Conservation (phyloP, 2,888 invertebrate genomes). For the Acrobasis consociella region DNA sequence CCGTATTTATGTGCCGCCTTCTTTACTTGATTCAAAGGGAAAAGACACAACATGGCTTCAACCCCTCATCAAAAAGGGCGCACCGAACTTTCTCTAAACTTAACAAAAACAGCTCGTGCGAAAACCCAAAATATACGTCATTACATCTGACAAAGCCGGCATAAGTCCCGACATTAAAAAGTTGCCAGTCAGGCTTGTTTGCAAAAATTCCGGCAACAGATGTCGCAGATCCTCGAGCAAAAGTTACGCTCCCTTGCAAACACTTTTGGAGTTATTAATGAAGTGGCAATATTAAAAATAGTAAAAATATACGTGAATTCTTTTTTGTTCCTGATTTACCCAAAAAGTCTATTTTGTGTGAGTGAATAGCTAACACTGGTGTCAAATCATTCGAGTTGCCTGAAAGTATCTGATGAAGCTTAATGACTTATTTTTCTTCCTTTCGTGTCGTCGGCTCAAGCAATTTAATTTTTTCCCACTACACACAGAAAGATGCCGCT, state of each 20-base stretch:
- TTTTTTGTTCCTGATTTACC: neutral
- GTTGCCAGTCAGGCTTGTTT: conserved; percentile 10
- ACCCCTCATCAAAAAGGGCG: neutral
- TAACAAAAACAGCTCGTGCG: neutral
- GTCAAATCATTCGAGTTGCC: too few relatives aligned
- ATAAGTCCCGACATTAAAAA: conserved; percentile 16
- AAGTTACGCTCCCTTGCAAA: conserved; percentile 16
- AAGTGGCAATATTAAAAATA: neutral
- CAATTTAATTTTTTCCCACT: too few relatives aligned
- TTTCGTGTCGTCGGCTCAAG: too few relatives aligned
- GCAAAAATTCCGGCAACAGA: conserved; percentile 10
- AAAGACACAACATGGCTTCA: neutral
- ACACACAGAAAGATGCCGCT: too few relatives aligned
- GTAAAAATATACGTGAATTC: neutral
- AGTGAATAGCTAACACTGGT: too few relatives aligned
- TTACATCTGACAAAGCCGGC: conserved; percentile 6
- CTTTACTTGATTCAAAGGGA: neutral
- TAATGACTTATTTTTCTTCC: too few relatives aligned
- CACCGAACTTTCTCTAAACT: neutral
- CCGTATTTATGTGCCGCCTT: too few relatives aligned
- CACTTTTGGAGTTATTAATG: conserved; percentile 4
- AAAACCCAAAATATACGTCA: conserved; percentile 11
- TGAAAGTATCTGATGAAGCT: too few relatives aligned
- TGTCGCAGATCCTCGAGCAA: conserved; percentile 13
- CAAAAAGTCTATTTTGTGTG: too few relatives aligned